Conservation (phyloP, 2,888 invertebrate genomes). For the Drosophila borborema region DNA sequence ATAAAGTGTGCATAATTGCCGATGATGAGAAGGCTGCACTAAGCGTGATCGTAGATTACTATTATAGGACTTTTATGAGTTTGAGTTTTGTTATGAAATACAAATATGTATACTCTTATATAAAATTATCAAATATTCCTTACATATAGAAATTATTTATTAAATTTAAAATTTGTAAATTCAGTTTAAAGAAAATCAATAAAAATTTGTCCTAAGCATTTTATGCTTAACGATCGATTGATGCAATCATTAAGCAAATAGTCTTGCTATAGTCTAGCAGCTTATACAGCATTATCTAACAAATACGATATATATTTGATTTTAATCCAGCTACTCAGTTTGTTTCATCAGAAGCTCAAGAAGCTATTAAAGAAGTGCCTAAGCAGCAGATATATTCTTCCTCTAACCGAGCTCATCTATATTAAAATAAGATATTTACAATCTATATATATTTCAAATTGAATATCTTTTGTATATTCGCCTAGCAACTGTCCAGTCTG, state of each 20-base stretch:
- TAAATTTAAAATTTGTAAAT: too few relatives aligned
- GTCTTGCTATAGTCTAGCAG: too few relatives aligned
- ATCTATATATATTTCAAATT: not conserved
- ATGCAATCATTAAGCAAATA: too few relatives aligned
- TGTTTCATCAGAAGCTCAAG: not conserved
- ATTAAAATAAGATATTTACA: not conserved
- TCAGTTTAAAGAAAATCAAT: too few relatives aligned
- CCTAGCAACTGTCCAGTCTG: not conserved
- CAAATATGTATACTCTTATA: too few relatives aligned
- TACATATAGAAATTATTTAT: too few relatives aligned
- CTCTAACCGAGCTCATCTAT: not conserved
- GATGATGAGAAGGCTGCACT: not conserved
- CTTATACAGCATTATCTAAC: too few relatives aligned
- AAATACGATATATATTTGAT: not conserved
- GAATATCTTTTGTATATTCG: not conserved
- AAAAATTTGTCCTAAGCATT: too few relatives aligned
- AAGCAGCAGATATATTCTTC: not conserved
- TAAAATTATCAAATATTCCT: too few relatives aligned
- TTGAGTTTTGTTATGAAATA: not conserved
- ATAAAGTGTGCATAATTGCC: too few relatives aligned
- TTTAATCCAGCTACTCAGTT: not conserved
- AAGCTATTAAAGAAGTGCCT: not conserved
- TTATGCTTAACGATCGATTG: too few relatives aligned
- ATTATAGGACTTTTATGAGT: not conserved
- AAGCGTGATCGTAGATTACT: not conserved